Evolutionary conservation across 2,797 vertebrate genomes (phyloP).

Genomic region (Tolypeutes matacus): DNA sequence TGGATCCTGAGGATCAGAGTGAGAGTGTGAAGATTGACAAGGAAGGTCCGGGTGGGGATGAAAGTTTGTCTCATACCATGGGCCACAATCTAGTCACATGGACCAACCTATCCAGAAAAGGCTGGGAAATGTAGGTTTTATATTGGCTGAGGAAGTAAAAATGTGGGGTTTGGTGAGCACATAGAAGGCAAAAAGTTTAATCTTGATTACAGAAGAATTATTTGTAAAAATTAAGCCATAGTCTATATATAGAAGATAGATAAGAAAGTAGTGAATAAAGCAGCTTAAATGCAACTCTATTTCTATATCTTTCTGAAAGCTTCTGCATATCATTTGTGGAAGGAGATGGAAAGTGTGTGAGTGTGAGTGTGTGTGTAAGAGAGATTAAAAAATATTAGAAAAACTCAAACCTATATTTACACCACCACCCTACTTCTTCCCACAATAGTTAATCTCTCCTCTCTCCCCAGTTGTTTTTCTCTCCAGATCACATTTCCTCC

Average conservation of each 20-base stretch:
- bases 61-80: not conserved
- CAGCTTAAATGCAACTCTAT: not conserved
- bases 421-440: not conserved
- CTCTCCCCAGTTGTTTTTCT: not conserved
- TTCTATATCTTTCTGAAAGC: not conserved
- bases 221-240: conserved; percentile 22
- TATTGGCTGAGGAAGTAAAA: not conserved
- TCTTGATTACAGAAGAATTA: not conserved
- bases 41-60: not conserved
- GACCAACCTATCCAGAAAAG: not conserved
- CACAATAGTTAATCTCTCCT: not conserved
- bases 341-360: not conserved
- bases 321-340: conserved; percentile 1
- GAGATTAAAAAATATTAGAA: not conserved
- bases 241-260: not conserved
- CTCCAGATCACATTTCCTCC: not conserved
- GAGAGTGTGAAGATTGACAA: not conserved
- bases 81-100: not conserved
- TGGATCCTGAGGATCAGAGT: not conserved
- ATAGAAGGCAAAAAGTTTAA: conserved; percentile 1
- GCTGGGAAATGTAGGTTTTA: not conserved
- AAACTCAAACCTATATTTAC: not conserved
- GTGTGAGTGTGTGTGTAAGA: not conserved
- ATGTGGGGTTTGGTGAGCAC: not conserved
- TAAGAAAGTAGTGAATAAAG: not conserved